These are phyloP conservation scores for Drosophila falleni DNA, from an alignment of 2,888 invertebrate species.

Conservation along the genomic window DNA sequence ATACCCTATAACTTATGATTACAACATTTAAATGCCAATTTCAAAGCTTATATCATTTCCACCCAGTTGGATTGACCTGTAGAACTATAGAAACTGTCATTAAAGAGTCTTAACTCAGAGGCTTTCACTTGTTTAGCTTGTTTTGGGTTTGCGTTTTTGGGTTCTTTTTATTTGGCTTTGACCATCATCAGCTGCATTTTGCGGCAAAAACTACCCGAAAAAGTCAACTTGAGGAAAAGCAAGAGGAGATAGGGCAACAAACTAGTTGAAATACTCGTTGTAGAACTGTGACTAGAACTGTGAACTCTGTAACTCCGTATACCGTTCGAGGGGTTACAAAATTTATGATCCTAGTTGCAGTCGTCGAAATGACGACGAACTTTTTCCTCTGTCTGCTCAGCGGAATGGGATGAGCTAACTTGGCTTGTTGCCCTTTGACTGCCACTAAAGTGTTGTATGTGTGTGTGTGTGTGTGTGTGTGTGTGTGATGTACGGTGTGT, in stretches of 20 bases:
- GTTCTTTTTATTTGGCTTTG: conserved; percentile 2
- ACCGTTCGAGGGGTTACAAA: conserved; percentile 62
- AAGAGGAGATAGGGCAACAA: conserved; percentile 18
- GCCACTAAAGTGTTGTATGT: conserved; percentile 50
- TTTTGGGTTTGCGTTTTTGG: conserved; percentile 6
- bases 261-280: conserved; percentile 27
- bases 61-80: neutral
- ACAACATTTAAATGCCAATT: conserved; percentile 19
- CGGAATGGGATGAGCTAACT: conserved; percentile 44
- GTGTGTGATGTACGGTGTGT: conserved; percentile 20
- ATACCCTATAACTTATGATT: neutral
- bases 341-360: conserved; percentile 74
- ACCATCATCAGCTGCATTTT: conserved; percentile 41
- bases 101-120: conserved; percentile 35
- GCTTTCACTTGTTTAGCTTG: conserved; percentile 29
- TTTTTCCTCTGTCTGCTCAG: conserved; percentile 51
- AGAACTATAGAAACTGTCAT: conserved; percentile 19
- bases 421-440: conserved; percentile 66
- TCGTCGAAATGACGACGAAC: conserved; percentile 75
- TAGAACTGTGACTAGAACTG: neutral
- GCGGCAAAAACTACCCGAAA: conserved; percentile 34
- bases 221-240: conserved; percentile 33
- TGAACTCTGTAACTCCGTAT: neutral
- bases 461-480: conserved; percentile 25
- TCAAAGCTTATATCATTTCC: conserved; percentile 8